Base-by-base conservation (phyloP, 2,888 invertebrate species). In the Brenthis hecate region DNA sequence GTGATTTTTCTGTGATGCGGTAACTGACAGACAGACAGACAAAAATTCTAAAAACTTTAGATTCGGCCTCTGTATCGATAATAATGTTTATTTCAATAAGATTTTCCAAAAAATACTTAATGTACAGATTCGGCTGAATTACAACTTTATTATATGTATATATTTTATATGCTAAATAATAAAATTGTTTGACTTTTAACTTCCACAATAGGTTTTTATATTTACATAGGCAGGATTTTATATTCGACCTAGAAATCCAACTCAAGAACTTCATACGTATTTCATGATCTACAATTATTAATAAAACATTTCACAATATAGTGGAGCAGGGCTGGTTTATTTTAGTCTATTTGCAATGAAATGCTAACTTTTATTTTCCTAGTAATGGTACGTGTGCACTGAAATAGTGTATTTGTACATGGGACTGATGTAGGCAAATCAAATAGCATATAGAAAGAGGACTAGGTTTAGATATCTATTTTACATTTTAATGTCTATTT, bases 311-410 rank as follows among this genome's bases (percentile, higher is more conserved):
- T 54, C 28, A 54, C 54, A 54, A 28, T 54, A 2, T 54, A 28
- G 3, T 23, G 3, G 28, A 54, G 54, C 1, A 0, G 13, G 54
- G 16, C 53, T 19, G 32, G 19, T 54, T 57, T 65, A 65, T 51
- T 28, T 65, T 56, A 65, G 36, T 43, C 14, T 14, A 63, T 36
- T 43, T 11, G 32, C 56, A 65, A 56, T 57, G 56, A 51, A n/a
- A 65, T 43, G 50, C 13, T 14, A 50, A 36, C 14, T 56, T 65
- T 56, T 65, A 56, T 65, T 50, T 50, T 51, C 16, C 13, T 51
- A 56, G 51, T 65, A 65, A 65, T 51, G 16, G 56, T 36, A 28
- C 11, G n/a, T 32, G 56, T 16, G 54, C 23, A 28, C 54, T 54
- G 32, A 32, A 32, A 47, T 13, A 43, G 11, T 8, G 47, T 6